These are phyloP conservation scores for Fundulus diaphanus DNA, from an alignment of 2,797 vertebrate genomes.

Conservation along the genomic window DNA sequence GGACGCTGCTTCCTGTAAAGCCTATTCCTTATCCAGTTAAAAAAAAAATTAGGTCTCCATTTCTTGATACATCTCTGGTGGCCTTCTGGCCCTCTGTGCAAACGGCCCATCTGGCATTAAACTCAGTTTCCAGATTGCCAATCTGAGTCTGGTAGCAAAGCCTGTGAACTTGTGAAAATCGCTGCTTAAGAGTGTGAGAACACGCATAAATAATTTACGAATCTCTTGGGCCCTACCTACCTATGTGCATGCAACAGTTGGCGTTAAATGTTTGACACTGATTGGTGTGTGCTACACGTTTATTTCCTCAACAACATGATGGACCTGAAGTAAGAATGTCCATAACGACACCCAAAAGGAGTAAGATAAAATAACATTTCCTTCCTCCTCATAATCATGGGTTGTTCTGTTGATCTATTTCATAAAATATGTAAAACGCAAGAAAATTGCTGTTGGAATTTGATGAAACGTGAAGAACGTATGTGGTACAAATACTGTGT, in stretches of 20 bases:
- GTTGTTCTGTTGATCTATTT: background rate
- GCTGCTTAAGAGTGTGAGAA: conserved; percentile 52
- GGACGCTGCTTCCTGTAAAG: background rate
- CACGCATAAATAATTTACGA: conserved; percentile 37
- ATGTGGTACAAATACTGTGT: background rate
- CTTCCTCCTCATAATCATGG: background rate
- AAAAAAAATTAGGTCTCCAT: background rate
- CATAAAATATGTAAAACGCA: background rate
- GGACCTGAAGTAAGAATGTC: background rate
- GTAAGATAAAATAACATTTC: background rate
- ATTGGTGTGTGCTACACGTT: conserved; percentile 3
- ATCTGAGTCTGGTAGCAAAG: conserved; percentile 12
- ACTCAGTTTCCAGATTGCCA: conserved; percentile 14
- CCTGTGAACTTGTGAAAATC: conserved; percentile 55
- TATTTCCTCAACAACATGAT: background rate
- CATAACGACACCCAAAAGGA: conserved; percentile 17
- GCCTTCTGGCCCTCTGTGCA: conserved; percentile 8
- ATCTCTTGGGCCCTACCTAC: conserved; percentile 11
- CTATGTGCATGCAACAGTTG: conserved; percentile 30
- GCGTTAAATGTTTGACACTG: conserved; percentile 22
- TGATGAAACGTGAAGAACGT: background rate
- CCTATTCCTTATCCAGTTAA: background rate
- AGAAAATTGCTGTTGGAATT: background rate
- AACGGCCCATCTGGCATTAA: conserved; percentile 14
- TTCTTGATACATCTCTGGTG: conserved; percentile 14